Conservation (phyloP, 2,888 invertebrate species). For the Geotrupes spiniger region DNA sequence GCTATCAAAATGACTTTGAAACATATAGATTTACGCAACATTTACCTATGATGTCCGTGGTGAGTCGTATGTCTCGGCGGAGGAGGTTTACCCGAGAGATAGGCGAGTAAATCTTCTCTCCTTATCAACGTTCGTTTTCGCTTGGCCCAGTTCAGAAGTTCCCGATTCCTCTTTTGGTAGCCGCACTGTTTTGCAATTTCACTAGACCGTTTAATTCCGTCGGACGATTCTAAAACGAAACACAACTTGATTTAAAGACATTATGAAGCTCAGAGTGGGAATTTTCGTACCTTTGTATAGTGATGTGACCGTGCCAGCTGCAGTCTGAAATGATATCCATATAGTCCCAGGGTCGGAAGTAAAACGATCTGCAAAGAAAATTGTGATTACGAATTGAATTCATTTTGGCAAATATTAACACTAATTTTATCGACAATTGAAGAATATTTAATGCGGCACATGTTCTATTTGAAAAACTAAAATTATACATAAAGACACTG, state of each 20-base stretch:
- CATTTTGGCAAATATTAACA: no score
- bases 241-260: conserved; percentile 6
- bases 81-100: conserved; percentile 69
- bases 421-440: no score
- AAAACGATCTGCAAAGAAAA: conserved; percentile 58
- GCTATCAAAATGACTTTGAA: not conserved
- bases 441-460: no score
- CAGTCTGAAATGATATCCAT: conserved; percentile 78
- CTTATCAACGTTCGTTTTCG: conserved; percentile 67
- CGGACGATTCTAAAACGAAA: conserved; percentile 63
- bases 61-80: conserved; percentile 56
- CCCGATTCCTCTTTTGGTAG: conserved; percentile 69
- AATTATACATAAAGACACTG: no score
- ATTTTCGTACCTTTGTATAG: conserved; percentile 67
- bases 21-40: not conserved
- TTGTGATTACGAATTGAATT: no score
- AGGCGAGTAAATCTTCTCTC: conserved; percentile 73
- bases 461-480: no score
- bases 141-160: conserved; percentile 75
- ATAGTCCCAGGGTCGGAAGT: conserved; percentile 60
- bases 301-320: conserved; percentile 73
- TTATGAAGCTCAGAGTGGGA: conserved; percentile 5
- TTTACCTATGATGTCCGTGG: conserved; percentile 49
- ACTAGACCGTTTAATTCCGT: conserved; percentile 64
- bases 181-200: conserved; percentile 71